Evolutionary conservation across 2,797 vertebrate species (phyloP), one percentile per base, ranked within the genome.

Genomic region (Acrossocheilus wenchowensis): DNA sequence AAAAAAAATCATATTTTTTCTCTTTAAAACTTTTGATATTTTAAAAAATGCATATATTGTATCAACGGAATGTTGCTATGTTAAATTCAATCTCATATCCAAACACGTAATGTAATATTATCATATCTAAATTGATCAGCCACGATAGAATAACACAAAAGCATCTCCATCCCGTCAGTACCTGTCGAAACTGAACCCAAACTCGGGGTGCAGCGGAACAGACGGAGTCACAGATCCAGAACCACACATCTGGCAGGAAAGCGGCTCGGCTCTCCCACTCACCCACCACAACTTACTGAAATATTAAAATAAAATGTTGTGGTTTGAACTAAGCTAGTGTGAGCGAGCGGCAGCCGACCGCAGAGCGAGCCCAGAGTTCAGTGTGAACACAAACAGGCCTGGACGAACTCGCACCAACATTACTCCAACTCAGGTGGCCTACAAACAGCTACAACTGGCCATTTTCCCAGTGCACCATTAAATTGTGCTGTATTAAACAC

Each of bases 221-320:
- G 23, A 83, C 74, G 75, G 81, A 78, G 81, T 81, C 80, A n/a
- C n/a, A 45, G 66, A 78, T 79, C 5, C 81, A 57, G 80, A 86
- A 81, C 26, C 81, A 57, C 83, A 86, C 60, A 43, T 82, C 68
- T 79, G 66, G 39, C 50, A 86, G 60, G 45, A 73, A 66, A 50
- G 54, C 26, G 30, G 64, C 83, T 30, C 68, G 52, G 34, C 78
- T 81, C 86, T 84, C 78, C 57, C 74, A 83, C 82, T 54, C 74
- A 17, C 77, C 62, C 85, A n/a, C 54, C 72, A 66, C 84, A 86
- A 78, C 78, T 68, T 88, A 68, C 30, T 85, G 82, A 86, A 89
- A 88, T 87, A 88, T 89, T 89, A 71, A n/a, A 86, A 77, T 68
- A 87, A 87, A 88, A 87, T 68, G 79, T 72, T 88, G 84, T 79